Base-by-base conservation (phyloP, 2,113 vertebrate genomes). In the Paramisgurnus dabryanus region DNA sequence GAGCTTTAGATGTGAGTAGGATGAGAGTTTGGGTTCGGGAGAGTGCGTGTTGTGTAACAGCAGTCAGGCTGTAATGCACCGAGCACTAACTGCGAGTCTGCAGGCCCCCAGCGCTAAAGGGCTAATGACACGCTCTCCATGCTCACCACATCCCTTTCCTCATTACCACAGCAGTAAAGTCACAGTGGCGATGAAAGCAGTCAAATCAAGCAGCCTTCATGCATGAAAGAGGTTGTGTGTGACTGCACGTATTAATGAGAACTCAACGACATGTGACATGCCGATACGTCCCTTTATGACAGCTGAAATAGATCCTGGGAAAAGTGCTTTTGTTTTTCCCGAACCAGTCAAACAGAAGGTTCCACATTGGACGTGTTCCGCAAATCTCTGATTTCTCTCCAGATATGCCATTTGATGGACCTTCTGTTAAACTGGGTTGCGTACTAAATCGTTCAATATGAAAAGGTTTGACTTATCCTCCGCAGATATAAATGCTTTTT, bases 41-140 rank as follows among this genome's bases (percentile, higher is more conserved):
- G 64, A 63, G 64, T 50, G 27, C 67, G 17, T 76, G 83, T 79
- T 84, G 79, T 78, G 79, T 84, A 84, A 84, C 64, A 78, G 68
- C 55, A 60, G 73, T 67, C 47, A 50, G 70, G 57, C 66, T 47
- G 15, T 76, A 76, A 50, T 22, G 49, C 7, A 57, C 34, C 4
- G 12, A 27, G 50, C 65, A 9, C 55, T 53, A 41, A 71, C 63
- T 61, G 64, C 45, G 27, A 77, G 63, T 49, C 57, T 13, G 61
- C 50, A 27, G 63, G 67, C 27, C 76, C 58, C 34, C 73, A 76
- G 41, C 50, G 5, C 40, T 82, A 78, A 78, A 58, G 41, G 17
- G 18, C 49, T 67, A 79, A 27, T 17, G 71, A 39, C 43, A 76
- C 63, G 60, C 74, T 65, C 47, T 39, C 45, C 47, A 49, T 63